Conservation (phyloP, 2,888 invertebrate genomes). For the Chymomyza procnemis region DNA sequence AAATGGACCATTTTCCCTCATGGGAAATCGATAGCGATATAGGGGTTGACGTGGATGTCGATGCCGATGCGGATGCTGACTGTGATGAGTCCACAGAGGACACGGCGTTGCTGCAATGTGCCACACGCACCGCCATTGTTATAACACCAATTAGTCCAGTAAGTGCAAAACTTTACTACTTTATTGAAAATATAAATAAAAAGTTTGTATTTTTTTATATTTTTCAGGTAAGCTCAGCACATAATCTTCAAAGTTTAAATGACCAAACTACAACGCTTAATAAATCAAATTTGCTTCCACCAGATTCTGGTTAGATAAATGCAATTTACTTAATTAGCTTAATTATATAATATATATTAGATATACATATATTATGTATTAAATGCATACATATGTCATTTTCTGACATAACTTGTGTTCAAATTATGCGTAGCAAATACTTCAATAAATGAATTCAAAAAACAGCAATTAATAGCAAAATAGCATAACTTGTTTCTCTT, state of each 20-base stretch:
- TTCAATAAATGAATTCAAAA: slow-evolving; percentile 38
- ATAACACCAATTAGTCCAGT: slow-evolving; percentile 79
- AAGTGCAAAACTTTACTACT: slow-evolving; percentile 40
- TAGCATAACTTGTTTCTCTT: background rate
- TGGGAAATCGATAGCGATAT: slow-evolving; percentile 79
- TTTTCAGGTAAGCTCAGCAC: slow-evolving; percentile 77
- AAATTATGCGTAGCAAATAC: slow-evolving; percentile 52
- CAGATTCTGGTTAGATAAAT: slow-evolving; percentile 74
- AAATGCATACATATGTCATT: slow-evolving; percentile 36
- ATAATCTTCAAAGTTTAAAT: slow-evolving; percentile 77
- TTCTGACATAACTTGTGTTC: slow-evolving; percentile 64
- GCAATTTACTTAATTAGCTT: slow-evolving; percentile 51
- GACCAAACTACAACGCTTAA: slow-evolving; percentile 76
- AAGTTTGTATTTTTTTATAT: too few relatives aligned
- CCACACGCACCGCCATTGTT: slow-evolving; percentile 79
- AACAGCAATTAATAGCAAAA: slow-evolving; percentile 17
- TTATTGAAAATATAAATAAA: too few relatives aligned
- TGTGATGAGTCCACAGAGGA: slow-evolving; percentile 80
- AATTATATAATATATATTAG: slow-evolving; percentile 13
- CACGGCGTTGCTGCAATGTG: slow-evolving; percentile 80
- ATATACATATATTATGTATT: slow-evolving; percentile 22
- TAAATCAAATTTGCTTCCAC: slow-evolving; percentile 76
- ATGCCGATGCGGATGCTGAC: slow-evolving; percentile 77
- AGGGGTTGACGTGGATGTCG: slow-evolving; percentile 78
- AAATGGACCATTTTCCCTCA: slow-evolving; percentile 78